Evolutionary conservation across 2,113 vertebrate genomes (phyloP).

Genomic region (Porphyrio hochstetteri): DNA sequence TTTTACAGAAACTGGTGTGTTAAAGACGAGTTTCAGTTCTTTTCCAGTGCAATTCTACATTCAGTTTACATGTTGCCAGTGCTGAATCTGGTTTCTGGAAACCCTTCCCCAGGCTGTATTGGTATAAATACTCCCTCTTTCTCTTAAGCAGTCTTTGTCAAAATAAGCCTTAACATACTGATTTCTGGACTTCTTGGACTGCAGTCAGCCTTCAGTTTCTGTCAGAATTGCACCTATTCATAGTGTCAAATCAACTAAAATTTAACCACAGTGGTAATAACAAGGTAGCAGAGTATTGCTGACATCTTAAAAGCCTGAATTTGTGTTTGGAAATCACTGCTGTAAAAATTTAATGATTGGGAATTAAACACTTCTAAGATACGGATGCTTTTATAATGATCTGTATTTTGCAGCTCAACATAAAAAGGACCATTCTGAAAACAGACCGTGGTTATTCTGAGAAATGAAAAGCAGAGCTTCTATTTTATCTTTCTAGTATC

Average conservation of each 20-base stretch:
- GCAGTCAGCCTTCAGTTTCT: background rate
- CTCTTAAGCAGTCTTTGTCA: background rate
- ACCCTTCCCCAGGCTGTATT: background rate
- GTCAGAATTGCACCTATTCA: background rate
- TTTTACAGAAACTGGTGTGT: background rate
- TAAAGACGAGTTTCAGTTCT: background rate
- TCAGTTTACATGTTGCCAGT: background rate
- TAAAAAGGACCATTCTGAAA: slow-evolving; percentile 62
- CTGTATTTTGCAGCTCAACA: background rate
- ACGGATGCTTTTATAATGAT: background rate
- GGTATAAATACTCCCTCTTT: background rate
- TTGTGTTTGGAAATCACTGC: background rate
- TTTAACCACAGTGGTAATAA: background rate
- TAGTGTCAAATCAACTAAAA: background rate
- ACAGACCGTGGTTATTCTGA: background rate
- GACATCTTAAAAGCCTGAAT: background rate
- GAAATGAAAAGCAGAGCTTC: background rate
- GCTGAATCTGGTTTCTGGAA: background rate
- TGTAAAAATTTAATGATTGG: background rate
- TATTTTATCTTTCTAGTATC: background rate
- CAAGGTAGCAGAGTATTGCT: background rate
- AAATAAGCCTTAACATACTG: background rate
- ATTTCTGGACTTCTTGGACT: background rate
- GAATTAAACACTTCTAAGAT: background rate
- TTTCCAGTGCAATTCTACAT: background rate